Evolutionary conservation across 2,888 invertebrate species (phyloP).

Genomic region (Biston stratarius): DNA sequence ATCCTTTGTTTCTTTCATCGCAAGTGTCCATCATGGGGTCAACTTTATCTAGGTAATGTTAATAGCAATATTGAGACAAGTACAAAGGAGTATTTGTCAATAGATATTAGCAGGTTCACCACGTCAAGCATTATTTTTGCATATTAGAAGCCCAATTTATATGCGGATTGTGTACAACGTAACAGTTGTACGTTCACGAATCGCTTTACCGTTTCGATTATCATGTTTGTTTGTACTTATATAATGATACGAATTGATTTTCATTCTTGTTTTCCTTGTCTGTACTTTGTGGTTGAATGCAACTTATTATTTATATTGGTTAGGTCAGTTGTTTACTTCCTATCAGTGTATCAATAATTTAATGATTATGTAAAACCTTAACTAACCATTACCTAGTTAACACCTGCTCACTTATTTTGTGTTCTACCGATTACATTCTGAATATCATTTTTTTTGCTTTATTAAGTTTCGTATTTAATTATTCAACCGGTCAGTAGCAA

Average conservation of each 20-base stretch:
- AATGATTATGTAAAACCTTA: too few relatives aligned
- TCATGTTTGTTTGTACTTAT: constrained; percentile 27
- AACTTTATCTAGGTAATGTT: constrained; percentile 1
- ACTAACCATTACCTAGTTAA: too few relatives aligned
- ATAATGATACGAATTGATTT: constrained; percentile 19
- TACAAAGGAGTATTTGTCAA: constrained; percentile 31
- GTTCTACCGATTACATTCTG: too few relatives aligned
- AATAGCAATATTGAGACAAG: constrained; percentile 24
- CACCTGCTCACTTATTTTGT: too few relatives aligned
- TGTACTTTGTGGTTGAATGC: not conserved
- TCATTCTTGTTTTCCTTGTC: constrained; percentile 16
- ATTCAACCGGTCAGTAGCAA: too few relatives aligned
- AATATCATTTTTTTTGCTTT: too few relatives aligned
- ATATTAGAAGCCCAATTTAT: constrained; percentile 50
- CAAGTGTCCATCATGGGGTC: not conserved
- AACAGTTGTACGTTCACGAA: constrained; percentile 27
- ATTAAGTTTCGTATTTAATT: too few relatives aligned
- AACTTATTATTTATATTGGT: not conserved
- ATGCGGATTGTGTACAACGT: constrained; percentile 54
- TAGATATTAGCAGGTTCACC: constrained; percentile 13
- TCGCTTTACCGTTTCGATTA: constrained; percentile 42
- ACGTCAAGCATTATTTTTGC: constrained; percentile 32
- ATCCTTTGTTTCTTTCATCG: too few relatives aligned
- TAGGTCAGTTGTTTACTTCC: too few relatives aligned
- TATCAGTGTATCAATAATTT: too few relatives aligned